Evolutionary conservation across 2,888 invertebrate species (phyloP).

Genomic region (Brenthis hecate): DNA sequence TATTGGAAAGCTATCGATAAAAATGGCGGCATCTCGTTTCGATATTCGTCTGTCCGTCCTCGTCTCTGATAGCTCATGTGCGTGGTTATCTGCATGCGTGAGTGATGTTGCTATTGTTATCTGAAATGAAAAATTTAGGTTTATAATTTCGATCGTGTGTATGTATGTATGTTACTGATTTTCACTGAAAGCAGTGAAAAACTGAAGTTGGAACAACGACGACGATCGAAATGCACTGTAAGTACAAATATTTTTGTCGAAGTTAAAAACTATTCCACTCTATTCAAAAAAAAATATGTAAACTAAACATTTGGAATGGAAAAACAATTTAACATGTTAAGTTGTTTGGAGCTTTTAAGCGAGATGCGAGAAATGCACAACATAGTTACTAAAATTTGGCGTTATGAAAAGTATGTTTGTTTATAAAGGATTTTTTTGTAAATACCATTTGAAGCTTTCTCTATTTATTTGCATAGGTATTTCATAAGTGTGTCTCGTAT

Average conservation of each 20-base stretch:
- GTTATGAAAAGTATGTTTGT: neutral
- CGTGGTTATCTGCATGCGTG: slow-evolving; percentile 45
- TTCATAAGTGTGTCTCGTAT: slow-evolving; percentile 11
- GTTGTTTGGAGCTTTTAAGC: no score
- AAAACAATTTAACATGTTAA: no score
- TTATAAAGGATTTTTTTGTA: neutral
- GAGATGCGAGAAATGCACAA: no score
- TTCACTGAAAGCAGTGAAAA: no score
- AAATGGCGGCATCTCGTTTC: slow-evolving; percentile 59
- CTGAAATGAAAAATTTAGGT: slow-evolving; percentile 53
- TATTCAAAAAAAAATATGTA: no score
- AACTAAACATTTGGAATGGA: no score
- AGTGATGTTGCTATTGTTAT: slow-evolving; percentile 59
- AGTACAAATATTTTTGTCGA: no score
- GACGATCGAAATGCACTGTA: no score
- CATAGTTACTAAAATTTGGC: neutral
- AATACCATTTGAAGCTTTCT: slow-evolving; percentile 15
- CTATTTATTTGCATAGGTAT: slow-evolving; percentile 24
- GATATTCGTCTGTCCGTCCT: slow-evolving; percentile 42
- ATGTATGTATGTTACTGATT: neutral
- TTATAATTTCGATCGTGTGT: neutral
- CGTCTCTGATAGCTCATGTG: slow-evolving; percentile 45
- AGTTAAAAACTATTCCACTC: no score
- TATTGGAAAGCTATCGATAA: slow-evolving; percentile 57
- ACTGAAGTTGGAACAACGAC: no score